These are phyloP conservation scores for Calliphora vomitoria DNA, from an alignment of 2,888 invertebrate genomes.

Conservation along the genomic window DNA sequence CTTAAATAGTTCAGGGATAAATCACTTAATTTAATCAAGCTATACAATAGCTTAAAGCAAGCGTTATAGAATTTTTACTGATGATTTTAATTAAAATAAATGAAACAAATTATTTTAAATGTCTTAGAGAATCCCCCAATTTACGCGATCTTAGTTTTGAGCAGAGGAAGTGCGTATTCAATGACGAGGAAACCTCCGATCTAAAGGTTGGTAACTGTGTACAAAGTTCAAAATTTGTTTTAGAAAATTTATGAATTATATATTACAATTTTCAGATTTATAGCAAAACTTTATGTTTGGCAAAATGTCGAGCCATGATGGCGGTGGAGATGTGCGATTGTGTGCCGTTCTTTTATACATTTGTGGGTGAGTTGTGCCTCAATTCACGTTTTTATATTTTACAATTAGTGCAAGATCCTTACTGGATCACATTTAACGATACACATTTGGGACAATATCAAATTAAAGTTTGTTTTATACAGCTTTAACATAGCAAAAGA, in stretches of 20 bases:
- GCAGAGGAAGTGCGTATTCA: slow-evolving; percentile 86
- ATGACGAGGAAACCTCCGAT: slow-evolving; percentile 84
- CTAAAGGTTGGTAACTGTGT: slow-evolving; percentile 79
- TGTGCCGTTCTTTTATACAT: slow-evolving; percentile 86
- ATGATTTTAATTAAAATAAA: no score
- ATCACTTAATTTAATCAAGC: no score
- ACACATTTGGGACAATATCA: no score
- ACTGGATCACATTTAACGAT: no score
- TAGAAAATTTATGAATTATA: neutral
- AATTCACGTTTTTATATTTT: no score
- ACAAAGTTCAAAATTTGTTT: neutral
- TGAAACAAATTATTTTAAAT: no score
- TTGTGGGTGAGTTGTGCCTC: slow-evolving; percentile 77
- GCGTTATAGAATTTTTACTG: no score
- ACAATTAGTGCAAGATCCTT: no score
- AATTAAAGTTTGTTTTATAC: no score
- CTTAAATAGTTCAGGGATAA: no score
- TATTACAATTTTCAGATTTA: slow-evolving; percentile 78
- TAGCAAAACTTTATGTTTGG: slow-evolving; percentile 82
- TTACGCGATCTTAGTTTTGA: slow-evolving; percentile 83
- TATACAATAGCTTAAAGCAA: no score
- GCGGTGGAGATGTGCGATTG: slow-evolving; percentile 86
- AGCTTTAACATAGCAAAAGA: no score
- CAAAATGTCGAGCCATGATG: slow-evolving; percentile 85
- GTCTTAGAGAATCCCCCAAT: slow-evolving; percentile 79